Base-by-base conservation (phyloP, 2,888 invertebrate species). In the Cephonodes hylas region DNA sequence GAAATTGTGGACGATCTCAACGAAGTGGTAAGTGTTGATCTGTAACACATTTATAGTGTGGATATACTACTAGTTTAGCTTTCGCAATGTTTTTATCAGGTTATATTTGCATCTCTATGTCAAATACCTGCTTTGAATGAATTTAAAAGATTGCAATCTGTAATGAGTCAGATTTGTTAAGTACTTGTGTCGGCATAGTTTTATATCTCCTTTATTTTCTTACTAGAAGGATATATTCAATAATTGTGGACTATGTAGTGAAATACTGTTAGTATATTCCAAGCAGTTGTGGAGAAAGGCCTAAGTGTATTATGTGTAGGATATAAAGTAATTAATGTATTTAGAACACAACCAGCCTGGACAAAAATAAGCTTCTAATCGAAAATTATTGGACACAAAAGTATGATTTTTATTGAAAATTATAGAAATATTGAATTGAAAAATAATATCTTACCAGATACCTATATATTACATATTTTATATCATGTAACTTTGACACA, bases 1-100 rank as follows among this genome's bases (percentile, higher is more conserved):
- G 96, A 96, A 70, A 97, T 99, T 73, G 96, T 97, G 25, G 94
- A 96, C 84, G 97, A 97, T 86, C 93, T 97, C 74, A 96, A 96
- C 60, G 96, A 96, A 92, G 97, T 97, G 82, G 95, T 98, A 80
- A 94, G 95, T 57, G 10, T 15, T 4, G 22, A n/a, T 5, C 13
- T n/a, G 38, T 25, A 25, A 13, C 23, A 25, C 23, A n/a, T 10
- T n/a, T 13, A 25, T 13, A n/a, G n/a, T 1, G n/a, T 8, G n/a
- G 4, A 15, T 18, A 31, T 10, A 4, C 18, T 53, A 10, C 18
- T 25, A 23, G 15, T 53, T 8, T 3, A 31, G 31, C 10, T 18
- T 18, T 2, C 27, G 18, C 31, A 53, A 3, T 42, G 1, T 13
- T 42, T n/a, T 42, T 2, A 5, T 42, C 38, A 3, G 8, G n/a